Percentiles rank a stretch among this genome's conserved stretches.
phyloP scores from a whole-genome alignment of 2,113 vertebrate species.

The Ailurus styani region DNA sequence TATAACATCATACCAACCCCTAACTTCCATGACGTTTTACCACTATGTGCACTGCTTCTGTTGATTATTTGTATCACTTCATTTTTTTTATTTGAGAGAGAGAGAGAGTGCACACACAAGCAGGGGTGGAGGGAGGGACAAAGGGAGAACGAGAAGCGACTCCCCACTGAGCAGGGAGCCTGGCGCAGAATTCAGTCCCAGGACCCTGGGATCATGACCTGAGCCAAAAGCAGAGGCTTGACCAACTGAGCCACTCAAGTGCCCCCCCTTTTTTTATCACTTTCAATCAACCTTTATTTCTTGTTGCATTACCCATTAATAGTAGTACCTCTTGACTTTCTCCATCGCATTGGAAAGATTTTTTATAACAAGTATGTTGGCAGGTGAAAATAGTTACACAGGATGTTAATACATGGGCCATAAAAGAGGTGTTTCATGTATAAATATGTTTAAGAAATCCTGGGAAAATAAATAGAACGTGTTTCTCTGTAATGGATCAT shows the following conservation, averaged over 20 bases:
- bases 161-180: background rate
- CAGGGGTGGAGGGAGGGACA: background rate
- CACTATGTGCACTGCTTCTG: background rate
- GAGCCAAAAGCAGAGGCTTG: background rate
- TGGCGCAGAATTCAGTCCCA: background rate
- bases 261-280: background rate
- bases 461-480: background rate
- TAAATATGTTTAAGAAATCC: constrained; percentile 21
- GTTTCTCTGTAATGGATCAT: background rate
- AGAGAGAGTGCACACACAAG: background rate
- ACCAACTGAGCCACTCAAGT: background rate
- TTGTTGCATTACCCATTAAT: background rate
- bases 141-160: background rate
- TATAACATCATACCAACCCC: background rate
- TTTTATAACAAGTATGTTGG: background rate
- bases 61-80: background rate
- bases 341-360: background rate
- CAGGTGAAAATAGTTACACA: background rate
- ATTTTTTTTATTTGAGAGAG: background rate
- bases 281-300: background rate
- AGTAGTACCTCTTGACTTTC: background rate
- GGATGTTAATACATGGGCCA: background rate
- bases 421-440: background rate
- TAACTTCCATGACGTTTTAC: background rate
- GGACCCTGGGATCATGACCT: background rate